A percentile compares a stretch with the other conserved stretches of the same genome.
phyloP scores from a whole-genome alignment of 2,888 invertebrate genomes.

The Gerris lacustris region DNA sequence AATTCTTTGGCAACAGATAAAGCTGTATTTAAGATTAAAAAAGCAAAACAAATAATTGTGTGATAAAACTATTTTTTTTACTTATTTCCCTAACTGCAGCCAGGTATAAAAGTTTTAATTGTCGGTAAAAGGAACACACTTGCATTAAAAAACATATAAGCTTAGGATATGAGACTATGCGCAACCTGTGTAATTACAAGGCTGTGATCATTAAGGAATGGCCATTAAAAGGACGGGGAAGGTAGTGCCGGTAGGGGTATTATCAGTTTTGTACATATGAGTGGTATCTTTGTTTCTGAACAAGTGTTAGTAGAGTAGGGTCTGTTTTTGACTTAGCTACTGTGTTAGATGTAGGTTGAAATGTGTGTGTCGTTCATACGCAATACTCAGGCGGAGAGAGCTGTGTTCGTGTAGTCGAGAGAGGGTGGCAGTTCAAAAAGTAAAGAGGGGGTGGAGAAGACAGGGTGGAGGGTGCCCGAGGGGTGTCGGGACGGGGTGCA shows the following conservation, averaged over 20 bases:
- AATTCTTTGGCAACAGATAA: no score
- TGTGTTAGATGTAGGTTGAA: neutral
- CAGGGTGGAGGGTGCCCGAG: neutral
- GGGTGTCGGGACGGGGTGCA: neutral
- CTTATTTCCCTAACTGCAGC: no score
- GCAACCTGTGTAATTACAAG: slow-evolving; percentile 3
- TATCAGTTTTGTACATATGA: neutral
- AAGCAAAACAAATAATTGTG: no score
- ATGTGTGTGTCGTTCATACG: no score
- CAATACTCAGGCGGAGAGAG: no score
- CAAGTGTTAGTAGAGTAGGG: neutral
- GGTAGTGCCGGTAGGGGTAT: neutral
- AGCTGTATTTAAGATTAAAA: no score
- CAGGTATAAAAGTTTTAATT: no score
- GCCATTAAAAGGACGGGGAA: neutral
- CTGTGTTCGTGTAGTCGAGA: neutral
- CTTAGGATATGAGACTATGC: neutral
- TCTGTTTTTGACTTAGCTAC: slow-evolving; percentile 1
- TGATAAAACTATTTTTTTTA: no score
- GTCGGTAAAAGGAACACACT: no score
- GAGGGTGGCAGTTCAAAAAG: neutral
- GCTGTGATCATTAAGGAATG: slow-evolving; percentile 1
- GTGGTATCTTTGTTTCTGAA: neutral
- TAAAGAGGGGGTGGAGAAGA: neutral
- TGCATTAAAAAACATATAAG: neutral